A percentile compares a stretch with the other conserved stretches of the same genome.
Conservation (phyloP, 23 tunicate species). For the Oikopleura dioica region DNA sequence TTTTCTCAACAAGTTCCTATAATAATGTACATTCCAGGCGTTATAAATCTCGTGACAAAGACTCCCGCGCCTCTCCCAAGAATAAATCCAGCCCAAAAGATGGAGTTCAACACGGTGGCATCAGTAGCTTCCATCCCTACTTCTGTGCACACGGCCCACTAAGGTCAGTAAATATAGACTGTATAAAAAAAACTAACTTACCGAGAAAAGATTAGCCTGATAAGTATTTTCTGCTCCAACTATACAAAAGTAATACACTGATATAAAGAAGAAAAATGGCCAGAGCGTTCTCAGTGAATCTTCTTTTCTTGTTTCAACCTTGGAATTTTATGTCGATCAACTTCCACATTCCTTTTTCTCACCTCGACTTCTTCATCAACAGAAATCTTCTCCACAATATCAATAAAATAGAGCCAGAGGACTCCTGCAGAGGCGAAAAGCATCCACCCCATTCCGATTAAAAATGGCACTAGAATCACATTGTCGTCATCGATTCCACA, state of each 20-base stretch:
- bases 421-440: no score
- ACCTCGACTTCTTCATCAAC: no score
- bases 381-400: no score
- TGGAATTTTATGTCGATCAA: no score
- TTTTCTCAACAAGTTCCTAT: slow-evolving; percentile 43
- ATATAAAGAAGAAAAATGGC: slow-evolving; percentile 32
- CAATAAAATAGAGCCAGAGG: no score
- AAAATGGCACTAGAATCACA: no score
- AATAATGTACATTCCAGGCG: slow-evolving; percentile 29
- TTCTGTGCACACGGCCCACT: slow-evolving; percentile 8
- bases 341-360: no score
- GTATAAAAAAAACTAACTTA: no score
- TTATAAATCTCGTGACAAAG: slow-evolving; percentile 18
- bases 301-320: slow-evolving; percentile 38
- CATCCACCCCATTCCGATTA: no score
- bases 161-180: background rate
- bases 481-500: no score
- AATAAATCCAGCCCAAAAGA: slow-evolving; percentile 73
- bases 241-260: slow-evolving; percentile 58
- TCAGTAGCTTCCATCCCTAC: slow-evolving; percentile 27
- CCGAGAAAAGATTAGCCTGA: slow-evolving; percentile 74
- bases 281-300: slow-evolving; percentile 18
- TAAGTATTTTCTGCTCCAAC: slow-evolving; percentile 84
- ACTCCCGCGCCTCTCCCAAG: slow-evolving; percentile 53
- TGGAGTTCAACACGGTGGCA: no score